Conservation (phyloP, 2,888 invertebrate genomes). For the Lamellibrachia satsuma region DNA sequence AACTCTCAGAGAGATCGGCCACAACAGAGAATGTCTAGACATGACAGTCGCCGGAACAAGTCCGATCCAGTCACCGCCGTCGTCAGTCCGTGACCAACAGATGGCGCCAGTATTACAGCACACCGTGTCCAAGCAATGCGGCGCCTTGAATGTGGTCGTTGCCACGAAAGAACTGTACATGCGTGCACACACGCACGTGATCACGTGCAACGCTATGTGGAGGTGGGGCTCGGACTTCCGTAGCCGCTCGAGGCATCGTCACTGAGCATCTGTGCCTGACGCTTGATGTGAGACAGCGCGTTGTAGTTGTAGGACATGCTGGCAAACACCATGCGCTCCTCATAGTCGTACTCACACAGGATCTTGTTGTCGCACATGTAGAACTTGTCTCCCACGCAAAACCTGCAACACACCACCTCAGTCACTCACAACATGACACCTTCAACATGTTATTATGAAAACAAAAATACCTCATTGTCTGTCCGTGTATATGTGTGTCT, state of each 20-base stretch:
- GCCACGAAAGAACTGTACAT: neutral
- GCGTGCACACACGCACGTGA: neutral
- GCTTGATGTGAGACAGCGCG: constrained; percentile 81
- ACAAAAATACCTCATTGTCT: neutral
- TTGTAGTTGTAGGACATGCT: constrained; percentile 88
- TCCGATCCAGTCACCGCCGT: neutral
- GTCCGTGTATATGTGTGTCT: neutral
- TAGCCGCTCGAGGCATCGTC: constrained; percentile 83
- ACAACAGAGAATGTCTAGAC: neutral
- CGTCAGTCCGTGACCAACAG: neutral
- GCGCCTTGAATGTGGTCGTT: neutral
- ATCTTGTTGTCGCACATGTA: constrained; percentile 94
- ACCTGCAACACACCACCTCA: constrained; percentile 71
- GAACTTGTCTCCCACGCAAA: constrained; percentile 93
- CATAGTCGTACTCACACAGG: constrained; percentile 92
- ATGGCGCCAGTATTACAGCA: neutral
- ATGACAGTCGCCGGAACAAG: neutral
- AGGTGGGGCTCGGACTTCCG: constrained; percentile 74
- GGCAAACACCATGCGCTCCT: constrained; percentile 88
- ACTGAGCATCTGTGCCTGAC: constrained; percentile 65
- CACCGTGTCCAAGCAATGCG: neutral
- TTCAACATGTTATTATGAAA: neutral
- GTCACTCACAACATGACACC: neutral
- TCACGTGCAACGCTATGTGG: constrained; percentile 47
- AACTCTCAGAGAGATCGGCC: neutral